Percentiles rank a stretch among this genome's conserved stretches.
Conservation (phyloP, 2,113 vertebrate genomes). For the Corythaixoides concolor region DNA sequence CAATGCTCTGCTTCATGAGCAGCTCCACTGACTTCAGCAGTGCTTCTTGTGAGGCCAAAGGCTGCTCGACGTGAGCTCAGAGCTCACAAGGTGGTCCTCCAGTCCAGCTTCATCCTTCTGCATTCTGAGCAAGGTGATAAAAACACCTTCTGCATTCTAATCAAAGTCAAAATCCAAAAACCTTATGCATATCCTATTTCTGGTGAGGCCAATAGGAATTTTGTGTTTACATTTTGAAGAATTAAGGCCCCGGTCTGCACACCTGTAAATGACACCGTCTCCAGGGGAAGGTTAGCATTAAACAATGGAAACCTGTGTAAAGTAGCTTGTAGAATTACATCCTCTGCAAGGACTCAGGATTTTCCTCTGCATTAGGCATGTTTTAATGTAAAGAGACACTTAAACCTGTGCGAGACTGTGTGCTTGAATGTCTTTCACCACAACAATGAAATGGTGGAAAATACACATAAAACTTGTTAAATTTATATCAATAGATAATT, state of each 20-base stretch:
- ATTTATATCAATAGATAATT: background rate
- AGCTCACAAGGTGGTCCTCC: background rate
- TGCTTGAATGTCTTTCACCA: background rate
- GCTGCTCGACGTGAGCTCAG: accelerated
- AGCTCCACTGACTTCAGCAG: background rate
- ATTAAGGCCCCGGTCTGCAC: background rate
- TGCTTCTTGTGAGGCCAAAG: background rate
- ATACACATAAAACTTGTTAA: background rate
- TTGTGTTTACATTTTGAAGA: background rate
- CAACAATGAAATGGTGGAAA: background rate
- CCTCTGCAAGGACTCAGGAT: background rate
- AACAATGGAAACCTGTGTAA: background rate
- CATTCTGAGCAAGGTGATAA: background rate
- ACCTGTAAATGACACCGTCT: background rate
- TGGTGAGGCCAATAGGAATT: background rate
- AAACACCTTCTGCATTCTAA: background rate
- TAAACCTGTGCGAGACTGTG: background rate
- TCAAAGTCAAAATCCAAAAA: background rate
- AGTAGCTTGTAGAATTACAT: background rate
- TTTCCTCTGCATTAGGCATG: background rate
- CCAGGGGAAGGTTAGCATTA: background rate
- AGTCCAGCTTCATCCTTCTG: background rate
- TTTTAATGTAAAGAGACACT: background rate
- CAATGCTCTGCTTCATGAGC: accelerated
- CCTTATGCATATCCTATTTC: background rate